These are phyloP conservation scores for Caligus rogercresseyi DNA, from an alignment of 1,140 invertebrate genomes.

Conservation along the genomic window DNA sequence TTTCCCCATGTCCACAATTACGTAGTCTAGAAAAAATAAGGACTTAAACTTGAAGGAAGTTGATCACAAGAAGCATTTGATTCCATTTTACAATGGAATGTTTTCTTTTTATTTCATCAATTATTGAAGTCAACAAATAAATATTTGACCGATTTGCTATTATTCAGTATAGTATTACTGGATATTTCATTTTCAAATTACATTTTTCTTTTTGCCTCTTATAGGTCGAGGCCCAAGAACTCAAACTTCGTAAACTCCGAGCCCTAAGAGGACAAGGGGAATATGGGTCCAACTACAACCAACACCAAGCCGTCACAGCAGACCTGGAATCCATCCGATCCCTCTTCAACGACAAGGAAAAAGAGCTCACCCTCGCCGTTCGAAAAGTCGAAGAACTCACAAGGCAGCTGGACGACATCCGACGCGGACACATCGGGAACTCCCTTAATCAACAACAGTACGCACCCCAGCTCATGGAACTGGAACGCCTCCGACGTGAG, in stretches of 20 bases:
- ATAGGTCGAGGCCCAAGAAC: constrained; percentile 77
- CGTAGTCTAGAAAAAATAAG: too few relatives aligned
- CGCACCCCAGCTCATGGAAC: constrained; percentile 40
- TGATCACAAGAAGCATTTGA: too few relatives aligned
- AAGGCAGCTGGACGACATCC: constrained; percentile 70
- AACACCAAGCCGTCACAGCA: constrained; percentile 25
- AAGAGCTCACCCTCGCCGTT: constrained; percentile 80
- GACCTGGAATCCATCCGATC: constrained; percentile 87
- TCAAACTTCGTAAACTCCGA: constrained; percentile 69
- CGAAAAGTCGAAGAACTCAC: constrained; percentile 88
- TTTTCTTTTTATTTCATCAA: too few relatives aligned
- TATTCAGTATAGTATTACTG: too few relatives aligned
- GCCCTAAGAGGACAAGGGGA: constrained; percentile 68
- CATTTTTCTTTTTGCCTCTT: too few relatives aligned
- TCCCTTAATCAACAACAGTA: constrained; percentile 30
- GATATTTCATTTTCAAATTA: too few relatives aligned
- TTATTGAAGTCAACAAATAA: too few relatives aligned
- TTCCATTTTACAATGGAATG: too few relatives aligned
- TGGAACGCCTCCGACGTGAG: constrained; percentile 67
- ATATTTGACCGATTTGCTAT: too few relatives aligned
- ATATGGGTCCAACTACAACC: neutral
- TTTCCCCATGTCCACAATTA: too few relatives aligned
- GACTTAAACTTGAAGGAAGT: too few relatives aligned
- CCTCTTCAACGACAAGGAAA: constrained; percentile 92
- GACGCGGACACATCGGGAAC: constrained; percentile 38